phyloP scores from a whole-genome alignment of 30 jellyfish, hydroid and myxozoan genomes.

The Kudoa iwatai region DNA sequence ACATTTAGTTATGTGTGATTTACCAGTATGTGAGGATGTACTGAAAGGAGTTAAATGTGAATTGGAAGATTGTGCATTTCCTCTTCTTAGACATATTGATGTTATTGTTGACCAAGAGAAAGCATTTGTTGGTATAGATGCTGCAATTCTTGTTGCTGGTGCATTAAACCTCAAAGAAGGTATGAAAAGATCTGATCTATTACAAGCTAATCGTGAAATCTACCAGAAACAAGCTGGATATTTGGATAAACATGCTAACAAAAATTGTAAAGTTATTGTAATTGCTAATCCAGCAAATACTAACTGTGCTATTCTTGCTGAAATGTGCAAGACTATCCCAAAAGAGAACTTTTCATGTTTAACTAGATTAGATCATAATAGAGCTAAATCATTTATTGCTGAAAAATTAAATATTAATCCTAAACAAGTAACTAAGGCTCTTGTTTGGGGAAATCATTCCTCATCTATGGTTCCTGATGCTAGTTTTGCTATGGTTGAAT shows the following conservation, averaged over 20 bases:
- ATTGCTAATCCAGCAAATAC: slow-evolving; percentile 98
- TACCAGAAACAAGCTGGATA: neutral
- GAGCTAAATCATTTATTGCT: slow-evolving; percentile 34
- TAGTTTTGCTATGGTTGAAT: slow-evolving; percentile 80
- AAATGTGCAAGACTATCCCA: slow-evolving; percentile 61
- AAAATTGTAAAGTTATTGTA: slow-evolving; percentile 19
- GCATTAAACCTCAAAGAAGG: neutral
- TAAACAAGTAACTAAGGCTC: slow-evolving; percentile 20
- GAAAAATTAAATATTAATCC: slow-evolving; percentile 23
- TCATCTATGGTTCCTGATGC: slow-evolving; percentile 75
- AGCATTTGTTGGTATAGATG: neutral
- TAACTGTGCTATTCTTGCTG: slow-evolving; percentile 23
- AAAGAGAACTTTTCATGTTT: slow-evolving; percentile 48
- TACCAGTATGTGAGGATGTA: slow-evolving; percentile 1
- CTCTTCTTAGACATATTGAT: neutral
- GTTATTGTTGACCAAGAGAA: neutral
- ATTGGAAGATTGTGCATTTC: neutral
- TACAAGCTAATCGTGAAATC: neutral
- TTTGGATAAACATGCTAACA: too few relatives aligned
- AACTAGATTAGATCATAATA: slow-evolving; percentile 57
- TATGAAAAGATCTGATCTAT: neutral
- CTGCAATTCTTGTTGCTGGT: neutral
- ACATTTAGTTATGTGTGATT: neutral
- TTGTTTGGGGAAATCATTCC: slow-evolving; percentile 97
- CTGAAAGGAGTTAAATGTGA: neutral